Evolutionary conservation across 1,140 invertebrate genomes (phyloP), one percentile per base, ranked within the genome.

Genomic region (Bradysia coprophila): DNA sequence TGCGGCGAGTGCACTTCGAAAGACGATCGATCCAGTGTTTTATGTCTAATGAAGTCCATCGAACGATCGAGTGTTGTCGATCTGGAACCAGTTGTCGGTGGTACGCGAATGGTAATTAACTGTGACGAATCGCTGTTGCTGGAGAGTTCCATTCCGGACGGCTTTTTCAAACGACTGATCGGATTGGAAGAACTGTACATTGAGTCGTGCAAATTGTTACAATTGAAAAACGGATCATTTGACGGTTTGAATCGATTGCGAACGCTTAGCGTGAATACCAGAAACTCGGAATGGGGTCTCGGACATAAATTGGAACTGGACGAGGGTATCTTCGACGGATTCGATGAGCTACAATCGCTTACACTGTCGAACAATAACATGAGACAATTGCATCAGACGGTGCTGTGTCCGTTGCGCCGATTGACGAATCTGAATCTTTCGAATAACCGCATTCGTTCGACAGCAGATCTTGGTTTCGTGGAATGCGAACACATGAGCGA

Each of bases 341-440:
- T 82, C 8, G 63, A 71, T 40, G 75, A 79, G 46, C 57, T 84
- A 6, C 76, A 78, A 45, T 69, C 68, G 2, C 61, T 87, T 18
- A 79, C 86, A 55, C 56, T 87, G 47, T 65, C 68, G 21, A 69
- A 75, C 49, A 86, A 83, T 49, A 82, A 85, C 52, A 68, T 87
- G 22, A 62, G 71, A 21, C 64, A 72, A 33, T 60, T 87, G 46
- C 79, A 81, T 4, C 69, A 73, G 16, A 72, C 72, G 37, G 54
- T 79, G n/a, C 73, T 83, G 45, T 84, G 81, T 61, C 67, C 72
- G 2, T 62, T 89, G 46, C 67, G 69, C 46, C 78, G 76, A 48
- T 63, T 89, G 18, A 76, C 78, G 51, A 64, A 73, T 38, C 65
- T 90, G 1, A 86, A 89, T 59, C 64, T 85, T 40, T 83, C 80